phyloP scores from a whole-genome alignment of 2,888 invertebrate genomes.

The Hedychridium roseum region DNA sequence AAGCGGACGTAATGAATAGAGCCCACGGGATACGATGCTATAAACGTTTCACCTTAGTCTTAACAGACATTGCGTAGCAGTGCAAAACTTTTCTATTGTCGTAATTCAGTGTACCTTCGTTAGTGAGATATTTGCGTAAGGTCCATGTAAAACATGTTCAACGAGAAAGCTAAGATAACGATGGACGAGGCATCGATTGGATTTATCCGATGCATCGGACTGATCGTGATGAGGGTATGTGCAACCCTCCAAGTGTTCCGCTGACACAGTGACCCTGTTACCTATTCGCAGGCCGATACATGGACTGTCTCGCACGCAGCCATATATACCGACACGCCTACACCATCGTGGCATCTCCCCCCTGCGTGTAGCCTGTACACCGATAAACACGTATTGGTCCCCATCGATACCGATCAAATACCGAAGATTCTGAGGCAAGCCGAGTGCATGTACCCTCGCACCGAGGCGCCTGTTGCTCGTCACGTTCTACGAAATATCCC shows the following conservation, averaged over 20 bases:
- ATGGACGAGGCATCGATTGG: not conserved
- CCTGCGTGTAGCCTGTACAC: constrained; percentile 37
- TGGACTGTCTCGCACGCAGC: constrained; percentile 31
- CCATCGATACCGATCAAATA: constrained; percentile 57
- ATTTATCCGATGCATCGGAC: constrained; percentile 23
- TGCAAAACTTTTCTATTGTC: no score
- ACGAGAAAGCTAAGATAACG: constrained; percentile 3
- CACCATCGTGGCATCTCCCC: constrained; percentile 13
- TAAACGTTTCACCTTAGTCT: no score
- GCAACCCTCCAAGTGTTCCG: constrained; percentile 36
- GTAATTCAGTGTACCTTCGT: no score
- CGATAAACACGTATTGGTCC: constrained; percentile 41
- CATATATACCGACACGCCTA: constrained; percentile 13
- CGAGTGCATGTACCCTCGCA: constrained; percentile 41
- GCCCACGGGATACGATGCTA: constrained; percentile 29
- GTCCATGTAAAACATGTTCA: no score
- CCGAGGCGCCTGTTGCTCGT: constrained; percentile 46
- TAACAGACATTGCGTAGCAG: no score
- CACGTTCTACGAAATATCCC: constrained; percentile 38
- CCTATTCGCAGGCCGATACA: constrained; percentile 36
- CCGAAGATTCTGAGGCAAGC: constrained; percentile 60
- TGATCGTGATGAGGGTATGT: constrained; percentile 15
- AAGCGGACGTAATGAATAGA: constrained; percentile 37
- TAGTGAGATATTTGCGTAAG: no score
- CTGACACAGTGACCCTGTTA: constrained; percentile 58